Evolutionary conservation across 2,888 invertebrate genomes (phyloP).

Genomic region (Drosophila vallismaia): DNA sequence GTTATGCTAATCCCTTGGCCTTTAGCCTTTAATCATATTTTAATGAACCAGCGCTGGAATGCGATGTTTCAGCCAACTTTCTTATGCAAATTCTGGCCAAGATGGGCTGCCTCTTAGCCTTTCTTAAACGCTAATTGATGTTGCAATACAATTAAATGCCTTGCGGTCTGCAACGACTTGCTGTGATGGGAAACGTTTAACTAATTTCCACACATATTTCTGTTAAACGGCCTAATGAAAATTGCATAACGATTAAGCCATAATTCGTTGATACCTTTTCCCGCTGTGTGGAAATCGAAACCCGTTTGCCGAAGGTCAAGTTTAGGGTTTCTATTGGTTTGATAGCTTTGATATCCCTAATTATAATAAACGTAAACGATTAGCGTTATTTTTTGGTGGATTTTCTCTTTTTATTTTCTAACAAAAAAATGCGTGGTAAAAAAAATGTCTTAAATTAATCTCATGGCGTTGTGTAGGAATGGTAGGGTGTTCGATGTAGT

Average conservation of each 20-base stretch:
- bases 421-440: constrained; percentile 60
- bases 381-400: constrained; percentile 32
- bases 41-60: constrained; percentile 8
- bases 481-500: constrained; percentile 38
- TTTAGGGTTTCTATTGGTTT: constrained; percentile 1
- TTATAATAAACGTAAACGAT: background rate
- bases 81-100: constrained; percentile 5
- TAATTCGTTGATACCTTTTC: background rate
- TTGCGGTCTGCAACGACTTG: too few relatives aligned
- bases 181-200: background rate
- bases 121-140: background rate
- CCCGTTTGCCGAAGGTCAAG: constrained; percentile 11
- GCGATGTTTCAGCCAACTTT: background rate
- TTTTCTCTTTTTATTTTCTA: constrained; percentile 47
- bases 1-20: constrained; percentile 10
- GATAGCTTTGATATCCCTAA: background rate
- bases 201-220: background rate
- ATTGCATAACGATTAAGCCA: background rate
- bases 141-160: background rate
- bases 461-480: constrained; percentile 59
- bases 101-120: background rate
- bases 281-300: background rate
- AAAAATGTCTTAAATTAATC: constrained; percentile 67
- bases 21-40: constrained; percentile 4
- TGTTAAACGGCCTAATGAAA: background rate